phyloP scores from a whole-genome alignment of 2,113 vertebrate species.

The Actinemys pallida region DNA sequence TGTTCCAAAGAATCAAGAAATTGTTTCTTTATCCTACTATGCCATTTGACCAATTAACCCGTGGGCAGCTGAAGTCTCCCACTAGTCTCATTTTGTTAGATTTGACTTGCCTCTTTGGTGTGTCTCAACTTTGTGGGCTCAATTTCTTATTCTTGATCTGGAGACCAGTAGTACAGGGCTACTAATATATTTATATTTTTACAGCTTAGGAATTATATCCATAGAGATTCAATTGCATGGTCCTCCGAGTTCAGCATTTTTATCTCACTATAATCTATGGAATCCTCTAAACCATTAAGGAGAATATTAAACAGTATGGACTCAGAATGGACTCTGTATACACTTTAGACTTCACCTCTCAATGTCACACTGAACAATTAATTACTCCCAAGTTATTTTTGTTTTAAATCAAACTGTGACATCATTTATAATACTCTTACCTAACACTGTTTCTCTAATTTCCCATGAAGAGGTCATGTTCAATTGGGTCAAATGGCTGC shows the following conservation, averaged over 20 bases:
- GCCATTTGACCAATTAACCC: too few relatives aligned
- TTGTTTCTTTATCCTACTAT: too few relatives aligned
- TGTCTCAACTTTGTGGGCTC: too few relatives aligned
- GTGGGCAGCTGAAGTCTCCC: too few relatives aligned
- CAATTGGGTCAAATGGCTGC: not conserved
- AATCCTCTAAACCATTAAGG: slow-evolving; percentile 2
- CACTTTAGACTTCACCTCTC: not conserved
- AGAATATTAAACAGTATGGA: slow-evolving; percentile 27
- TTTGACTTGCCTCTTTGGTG: too few relatives aligned
- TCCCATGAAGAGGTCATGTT: not conserved
- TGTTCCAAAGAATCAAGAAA: too few relatives aligned
- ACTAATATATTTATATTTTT: not conserved
- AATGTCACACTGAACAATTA: not conserved
- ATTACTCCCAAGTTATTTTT: not conserved
- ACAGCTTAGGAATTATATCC: not conserved
- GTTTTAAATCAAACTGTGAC: not conserved
- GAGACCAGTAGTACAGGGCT: not conserved
- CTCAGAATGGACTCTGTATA: not conserved
- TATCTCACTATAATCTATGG: too few relatives aligned
- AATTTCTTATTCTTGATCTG: not conserved
- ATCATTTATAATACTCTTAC: not conserved
- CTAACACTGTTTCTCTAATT: not conserved
- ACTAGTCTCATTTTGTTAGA: too few relatives aligned
- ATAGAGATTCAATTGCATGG: too few relatives aligned
- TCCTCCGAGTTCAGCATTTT: too few relatives aligned